Evolutionary conservation across 2,888 invertebrate genomes (phyloP), one percentile per base, ranked within the genome.

Genomic region (Drosophila vallismaia): DNA sequence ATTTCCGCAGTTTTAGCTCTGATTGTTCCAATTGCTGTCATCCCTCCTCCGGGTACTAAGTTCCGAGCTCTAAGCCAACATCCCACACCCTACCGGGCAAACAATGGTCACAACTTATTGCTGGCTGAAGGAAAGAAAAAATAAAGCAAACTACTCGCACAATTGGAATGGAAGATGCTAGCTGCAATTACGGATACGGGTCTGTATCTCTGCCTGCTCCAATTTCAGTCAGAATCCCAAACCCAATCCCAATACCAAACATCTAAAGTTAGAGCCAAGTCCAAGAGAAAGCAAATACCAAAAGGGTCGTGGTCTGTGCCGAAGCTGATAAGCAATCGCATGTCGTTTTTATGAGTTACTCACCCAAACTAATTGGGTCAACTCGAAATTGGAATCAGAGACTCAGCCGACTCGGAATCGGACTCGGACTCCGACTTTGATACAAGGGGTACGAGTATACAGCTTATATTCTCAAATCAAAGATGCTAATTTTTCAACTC

Each of bases 281-380:
- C 38, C 38, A 7, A 53, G 77, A 75, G 81, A 81, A 82, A 81
- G 81, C 71, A 70, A 67, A 69, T 40, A 50, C 74, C 54, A 44
- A 53, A 75, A 75, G 86, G 80, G 81, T 77, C 73, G 45, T 45
- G 44, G 53, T 45, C 44, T 55, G 33, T 24, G 44, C 28, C 14
- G 26, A n/a, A 9, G 42, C 77, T 74, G 54, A 58, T 48, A 62
- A 74, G 64, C 76, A 74, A 81, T 77, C 81, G 80, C 79, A 67
- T 52, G 74, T 76, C 72, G 69, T 54, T 77, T 83, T 83, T 86
- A 83, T 82, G 83, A 76, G 85, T 85, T 71, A 75, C 75, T 77
- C 81, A 66, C 79, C 68, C 66, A 63, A 63, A 54, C 59, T 80
- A 82, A 86, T 86, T 82, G 86, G 82, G 82, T 82, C 86, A 86